Evolutionary conservation across 2,888 invertebrate genomes (phyloP), one percentile per base, ranked within the genome.

Genomic region (Gibbula magus): DNA sequence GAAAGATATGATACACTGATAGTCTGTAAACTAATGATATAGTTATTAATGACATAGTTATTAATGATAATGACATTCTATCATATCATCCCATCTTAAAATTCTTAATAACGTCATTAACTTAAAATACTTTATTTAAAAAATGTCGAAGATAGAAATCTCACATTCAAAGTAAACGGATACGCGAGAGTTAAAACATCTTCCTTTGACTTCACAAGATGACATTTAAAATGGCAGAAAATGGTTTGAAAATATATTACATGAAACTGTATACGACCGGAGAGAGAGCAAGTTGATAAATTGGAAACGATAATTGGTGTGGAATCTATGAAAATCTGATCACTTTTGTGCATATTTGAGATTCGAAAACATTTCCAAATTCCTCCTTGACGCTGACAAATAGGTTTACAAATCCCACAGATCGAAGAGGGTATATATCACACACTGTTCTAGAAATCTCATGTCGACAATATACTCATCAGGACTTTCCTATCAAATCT

Each of bases 301-400:
- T 35, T 32, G 20, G 39, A 35, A 32, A 32, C n/a, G 39, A 32
- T 70, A 70, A 70, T 70, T 70, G 35, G 18, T 20, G 13, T 32
- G 70, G 70, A 70, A 70, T 70, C 70, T 70, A 35, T 20, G 70
- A 70, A 70, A 70, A 70, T 70, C 70, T 70, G 35, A 70, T 70
- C 32, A 8, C 35, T 39, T 20, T 32, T 35, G n/a, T 70, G 32
- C 35, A 70, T 70, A 70, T 70, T 39, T 70, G 70, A 70, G 70
- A 70, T 70, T 70, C 70, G 35, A 70, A 39, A 70, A 70, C 70
- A 20, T 29, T 70, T 70, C 39, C 18, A 35, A 70, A 70, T 70
- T 70, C 70, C 25, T 35, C 2, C 16, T 4, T 39, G 70, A 70
- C 70, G 35, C 70, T 70, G 35, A 70, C 70, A 18, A 70, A 70